A percentile compares a stretch with the other conserved stretches of the same genome.
These are phyloP conservation scores for Nixonia krombeini DNA, from an alignment of 1,140 invertebrate species.

Conservation along the genomic window DNA sequence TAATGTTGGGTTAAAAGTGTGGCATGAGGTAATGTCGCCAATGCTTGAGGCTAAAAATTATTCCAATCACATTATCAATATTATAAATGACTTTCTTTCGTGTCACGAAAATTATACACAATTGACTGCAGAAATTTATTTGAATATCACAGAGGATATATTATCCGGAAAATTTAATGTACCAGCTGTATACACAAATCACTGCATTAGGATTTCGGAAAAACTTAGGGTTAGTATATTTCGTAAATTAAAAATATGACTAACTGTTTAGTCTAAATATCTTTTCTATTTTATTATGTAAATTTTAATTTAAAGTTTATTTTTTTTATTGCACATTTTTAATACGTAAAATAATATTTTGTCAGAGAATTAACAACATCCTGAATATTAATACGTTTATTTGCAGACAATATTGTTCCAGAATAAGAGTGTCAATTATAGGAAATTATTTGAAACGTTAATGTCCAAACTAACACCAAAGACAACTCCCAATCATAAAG, in stretches of 20 bases:
- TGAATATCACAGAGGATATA: slow-evolving; percentile 64
- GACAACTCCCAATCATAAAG: slow-evolving; percentile 56
- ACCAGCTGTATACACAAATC: slow-evolving; percentile 41
- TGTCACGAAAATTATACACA: slow-evolving; percentile 58
- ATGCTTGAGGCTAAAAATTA: slow-evolving; percentile 82
- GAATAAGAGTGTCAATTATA: slow-evolving; percentile 62
- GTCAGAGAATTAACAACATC: too few relatives aligned
- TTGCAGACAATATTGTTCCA: slow-evolving; percentile 61
- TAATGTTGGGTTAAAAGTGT: slow-evolving; percentile 81
- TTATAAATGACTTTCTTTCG: slow-evolving; percentile 77
- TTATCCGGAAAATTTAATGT: slow-evolving; percentile 62
- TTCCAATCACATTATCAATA: slow-evolving; percentile 78
- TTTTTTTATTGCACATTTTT: too few relatives aligned
- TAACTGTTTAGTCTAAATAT: not conserved
- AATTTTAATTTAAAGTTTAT: too few relatives aligned
- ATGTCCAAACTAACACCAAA: slow-evolving; percentile 65
- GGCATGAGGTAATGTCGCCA: slow-evolving; percentile 86
- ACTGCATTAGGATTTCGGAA: slow-evolving; percentile 59
- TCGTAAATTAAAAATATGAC: not conserved
- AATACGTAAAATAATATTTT: too few relatives aligned
- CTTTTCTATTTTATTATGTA: not conserved
- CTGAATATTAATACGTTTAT: not conserved
- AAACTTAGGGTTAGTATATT: slow-evolving; percentile 65
- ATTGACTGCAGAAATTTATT: slow-evolving; percentile 66
- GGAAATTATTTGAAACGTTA: slow-evolving; percentile 67